Evolutionary conservation across 2,113 vertebrate species (phyloP), one percentile per base, ranked within the genome.

Genomic region (Recurvirostra avosetta): DNA sequence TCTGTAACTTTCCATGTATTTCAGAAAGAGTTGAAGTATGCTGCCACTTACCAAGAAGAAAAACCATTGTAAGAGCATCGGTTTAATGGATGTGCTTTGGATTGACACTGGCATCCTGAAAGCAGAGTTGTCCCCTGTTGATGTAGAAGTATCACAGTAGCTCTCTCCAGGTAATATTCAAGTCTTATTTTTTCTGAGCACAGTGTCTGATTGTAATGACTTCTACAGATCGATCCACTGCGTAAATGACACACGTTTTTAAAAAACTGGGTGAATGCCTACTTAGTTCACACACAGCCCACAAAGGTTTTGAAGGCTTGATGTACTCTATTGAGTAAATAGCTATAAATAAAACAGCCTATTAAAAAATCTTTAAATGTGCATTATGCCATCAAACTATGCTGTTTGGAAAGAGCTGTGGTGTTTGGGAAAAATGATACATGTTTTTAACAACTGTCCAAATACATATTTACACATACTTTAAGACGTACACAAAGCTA

Each of bases 401-500:
- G 80, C 29, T 86, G 72, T 90, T 93, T 92, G 88, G 95, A 97
- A 97, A 96, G 94, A 86, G 89, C 93, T 96, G 92, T 94, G 86
- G 87, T 95, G 85, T 92, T 94, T 91, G 95, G 78, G 84, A 97
- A 97, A 91, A 97, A 96, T 88, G 92, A 95, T 96, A 76, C 47
- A 17, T 97, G 95, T 97, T 98, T 97, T 96, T 96, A 96, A 91
- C 84, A 92, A 95, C 94, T 96, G 96, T 96, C 96, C 96, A 97
- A 97, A 97, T 93, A 88, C 63, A 90, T 98, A 96, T 97, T 98
- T 98, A 90, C 95, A 96, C 70, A 29, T 97, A 93, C 87, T 98
- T 98, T 96, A 94, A 96, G 76, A 83, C 90, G 92, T 97, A 96
- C 45, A 90, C 97, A 97, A 93, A 97, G 80, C 53, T 82, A 92